A percentile compares a stretch with the other conserved stretches of the same genome.
Conservation (phyloP, 1,140 invertebrate species). For the Psix sp. region DNA sequence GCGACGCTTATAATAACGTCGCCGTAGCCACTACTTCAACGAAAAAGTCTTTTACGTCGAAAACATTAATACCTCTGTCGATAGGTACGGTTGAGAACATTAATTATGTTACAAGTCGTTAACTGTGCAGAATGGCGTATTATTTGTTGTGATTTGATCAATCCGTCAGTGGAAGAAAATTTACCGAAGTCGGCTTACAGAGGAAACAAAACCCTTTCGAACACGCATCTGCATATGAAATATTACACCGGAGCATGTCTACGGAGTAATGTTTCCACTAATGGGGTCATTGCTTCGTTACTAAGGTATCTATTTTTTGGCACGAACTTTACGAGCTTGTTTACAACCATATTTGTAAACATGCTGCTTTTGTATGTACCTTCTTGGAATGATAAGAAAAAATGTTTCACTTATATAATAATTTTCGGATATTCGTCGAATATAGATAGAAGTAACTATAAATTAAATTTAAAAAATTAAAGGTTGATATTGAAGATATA, state of each 20-base stretch:
- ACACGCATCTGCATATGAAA: conserved; percentile 58
- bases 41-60: conserved; percentile 59
- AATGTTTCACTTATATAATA: too few relatives aligned
- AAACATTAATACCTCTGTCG: conserved; percentile 62
- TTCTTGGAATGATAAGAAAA: too few relatives aligned
- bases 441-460: too few relatives aligned
- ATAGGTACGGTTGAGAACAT: conserved; percentile 57
- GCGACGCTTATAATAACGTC: conserved; percentile 58
- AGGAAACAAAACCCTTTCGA: conserved; percentile 42
- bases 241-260: conserved; percentile 28
- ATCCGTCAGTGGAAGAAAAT: conserved; percentile 44
- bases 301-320: conserved; percentile 28
- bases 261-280: conserved; percentile 49
- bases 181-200: conserved; percentile 22
- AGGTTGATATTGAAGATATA: too few relatives aligned
- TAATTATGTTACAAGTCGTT: conserved; percentile 61
- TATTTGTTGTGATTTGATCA: conserved; percentile 62
- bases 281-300: conserved; percentile 42
- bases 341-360: too few relatives aligned
- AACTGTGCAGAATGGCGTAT: conserved; percentile 56
- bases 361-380: too few relatives aligned
- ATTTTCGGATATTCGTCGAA: too few relatives aligned
- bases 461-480: too few relatives aligned
- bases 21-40: conserved; percentile 34
- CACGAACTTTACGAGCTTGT: too few relatives aligned